These are phyloP conservation scores for Chalcis sispes DNA, from an alignment of 2,888 invertebrate genomes.

Conservation along the genomic window DNA sequence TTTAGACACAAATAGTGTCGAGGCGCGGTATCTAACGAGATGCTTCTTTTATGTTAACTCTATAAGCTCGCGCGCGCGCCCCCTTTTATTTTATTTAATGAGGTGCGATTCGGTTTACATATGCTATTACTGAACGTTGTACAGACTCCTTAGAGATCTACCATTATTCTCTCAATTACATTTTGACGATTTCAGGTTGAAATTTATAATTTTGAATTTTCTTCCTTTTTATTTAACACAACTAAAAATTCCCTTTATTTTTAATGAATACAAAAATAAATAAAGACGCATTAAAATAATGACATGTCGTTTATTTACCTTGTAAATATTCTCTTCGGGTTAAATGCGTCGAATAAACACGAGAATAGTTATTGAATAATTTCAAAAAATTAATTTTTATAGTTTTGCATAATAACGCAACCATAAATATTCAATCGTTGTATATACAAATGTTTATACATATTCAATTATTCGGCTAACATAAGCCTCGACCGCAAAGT, in stretches of 20 bases:
- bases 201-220: background rate
- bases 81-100: slow-evolving; percentile 14
- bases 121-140: background rate
- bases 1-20: slow-evolving; percentile 26
- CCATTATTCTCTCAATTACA: no score
- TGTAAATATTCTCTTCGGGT: background rate
- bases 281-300: background rate
- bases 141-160: background rate
- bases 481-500: background rate
- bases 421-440: background rate
- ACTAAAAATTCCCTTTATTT: background rate
- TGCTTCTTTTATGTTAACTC: background rate
- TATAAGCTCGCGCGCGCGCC: background rate
- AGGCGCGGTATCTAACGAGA: slow-evolving; percentile 6
- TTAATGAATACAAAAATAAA: no score
- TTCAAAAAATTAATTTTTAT: background rate
- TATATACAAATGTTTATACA: background rate
- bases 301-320: background rate
- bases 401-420: slow-evolving; percentile 1
- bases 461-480: background rate
- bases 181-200: background rate
- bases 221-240: background rate
- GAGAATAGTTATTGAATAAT: slow-evolving; percentile 24
- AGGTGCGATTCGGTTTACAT: background rate
- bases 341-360: background rate